Base-by-base conservation (phyloP, 2,888 invertebrate genomes). In the Lottia scabra region DNA sequence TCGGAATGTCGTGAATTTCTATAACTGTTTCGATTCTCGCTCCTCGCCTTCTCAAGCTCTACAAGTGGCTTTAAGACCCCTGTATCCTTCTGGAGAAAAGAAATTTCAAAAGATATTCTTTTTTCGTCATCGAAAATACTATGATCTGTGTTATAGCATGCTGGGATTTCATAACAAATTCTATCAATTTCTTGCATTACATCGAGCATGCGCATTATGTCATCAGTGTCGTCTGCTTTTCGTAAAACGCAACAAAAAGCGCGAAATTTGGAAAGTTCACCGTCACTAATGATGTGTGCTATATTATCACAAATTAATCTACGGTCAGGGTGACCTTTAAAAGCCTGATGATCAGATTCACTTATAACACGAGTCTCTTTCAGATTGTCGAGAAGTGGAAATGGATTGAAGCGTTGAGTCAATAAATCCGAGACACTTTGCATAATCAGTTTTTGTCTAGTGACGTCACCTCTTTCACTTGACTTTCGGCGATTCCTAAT, bases 21-120 rank as follows among this genome's bases (percentile, higher is more conserved):
- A 70, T 83, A 81, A 56, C 72, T 78, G 27, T 78, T 75, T 26
- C 79, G 68, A 27, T 81, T 68, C 68, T 81, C 83, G 10, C 78
- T 76, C 19, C 85, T 78, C 8, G 84, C 78, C 26, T 82, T 78
- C 68, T 85, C 85, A 67, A 87, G 78, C 65, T 87, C 87, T 0
- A 85, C 81, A 2, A 87, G 76, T 6, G 87, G 82, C 67, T 83
- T 84, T 27, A 85, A 79, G 27, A 81, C 79, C 6, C 83, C 82
- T 0, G 82, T 83, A 38, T 85, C 85, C 38, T 78, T 75, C 67
- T 86, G 84, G 67, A 79, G 81, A 71, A 87, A 86, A 10, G 84
- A 83, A 1, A 88, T 81, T 19, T 87, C 87, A 71, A 87, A 84
- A 12, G 83, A 83, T n/a, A 85, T 77, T 6, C 82, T 76, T 67